phyloP scores from a whole-genome alignment of 2,888 invertebrate genomes.

The Neoaliturus tenellus region DNA sequence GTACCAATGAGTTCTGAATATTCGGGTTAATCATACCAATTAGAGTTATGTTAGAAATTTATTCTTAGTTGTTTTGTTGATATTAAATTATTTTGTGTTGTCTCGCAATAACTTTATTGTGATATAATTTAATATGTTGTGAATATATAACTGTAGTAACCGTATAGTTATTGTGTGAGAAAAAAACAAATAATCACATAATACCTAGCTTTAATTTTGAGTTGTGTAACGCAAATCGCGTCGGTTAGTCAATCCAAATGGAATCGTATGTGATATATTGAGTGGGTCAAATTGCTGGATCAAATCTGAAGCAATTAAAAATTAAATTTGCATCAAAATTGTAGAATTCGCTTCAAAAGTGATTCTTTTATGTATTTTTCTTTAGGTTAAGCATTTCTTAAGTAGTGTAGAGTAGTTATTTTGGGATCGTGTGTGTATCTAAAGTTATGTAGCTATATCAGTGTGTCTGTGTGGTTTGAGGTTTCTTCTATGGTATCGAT shows the following conservation, averaged over 20 bases:
- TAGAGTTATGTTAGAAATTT: conserved; percentile 35
- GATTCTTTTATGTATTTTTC: conserved; percentile 22
- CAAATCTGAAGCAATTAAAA: conserved; percentile 50
- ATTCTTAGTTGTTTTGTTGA: conserved; percentile 46
- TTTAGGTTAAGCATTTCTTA: conserved; percentile 30
- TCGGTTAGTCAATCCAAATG: conserved; percentile 54
- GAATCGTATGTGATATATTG: conserved; percentile 51
- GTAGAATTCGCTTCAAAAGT: conserved; percentile 47
- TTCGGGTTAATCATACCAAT: conserved; percentile 29
- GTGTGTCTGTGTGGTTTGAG: conserved; percentile 42
- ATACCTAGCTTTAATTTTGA: conserved; percentile 46
- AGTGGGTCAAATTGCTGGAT: conserved; percentile 49
- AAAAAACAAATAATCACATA: not conserved
- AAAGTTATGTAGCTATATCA: conserved; percentile 31
- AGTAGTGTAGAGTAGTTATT: conserved; percentile 47
- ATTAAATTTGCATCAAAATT: conserved; percentile 41
- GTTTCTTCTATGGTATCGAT: conserved; percentile 43
- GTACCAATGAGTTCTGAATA: conserved; percentile 33
- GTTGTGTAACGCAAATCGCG: conserved; percentile 45
- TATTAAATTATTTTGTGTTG: conserved; percentile 51
- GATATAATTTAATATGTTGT: conserved; percentile 54
- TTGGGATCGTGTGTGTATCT: conserved; percentile 36
- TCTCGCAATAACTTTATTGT: conserved; percentile 31
- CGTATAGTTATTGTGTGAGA: conserved; percentile 35
- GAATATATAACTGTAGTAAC: conserved; percentile 42